A percentile compares a stretch with the other conserved stretches of the same genome.
These are phyloP conservation scores for Thaumetopoea pityocampa DNA, from an alignment of 1,140 invertebrate species.

Conservation along the genomic window DNA sequence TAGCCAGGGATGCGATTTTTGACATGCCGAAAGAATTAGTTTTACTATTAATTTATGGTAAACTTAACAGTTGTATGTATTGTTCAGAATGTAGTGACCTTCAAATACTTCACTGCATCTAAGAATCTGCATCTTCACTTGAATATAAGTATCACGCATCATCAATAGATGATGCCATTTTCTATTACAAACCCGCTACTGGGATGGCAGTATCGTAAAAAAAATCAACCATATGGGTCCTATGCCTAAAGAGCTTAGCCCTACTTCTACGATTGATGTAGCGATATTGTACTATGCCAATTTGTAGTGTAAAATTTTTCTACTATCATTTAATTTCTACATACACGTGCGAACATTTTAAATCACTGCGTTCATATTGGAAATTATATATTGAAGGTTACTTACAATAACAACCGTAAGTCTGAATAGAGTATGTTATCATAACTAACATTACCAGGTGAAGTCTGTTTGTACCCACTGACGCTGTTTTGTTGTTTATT, in stretches of 20 bases:
- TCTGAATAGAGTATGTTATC: conserved; percentile 14
- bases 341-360: too few relatives aligned
- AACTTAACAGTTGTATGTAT: conserved; percentile 1
- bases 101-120: not conserved
- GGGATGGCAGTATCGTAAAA: not conserved
- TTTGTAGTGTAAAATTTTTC: too few relatives aligned
- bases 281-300: too few relatives aligned
- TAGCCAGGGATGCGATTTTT: conserved; percentile 44
- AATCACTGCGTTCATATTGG: too few relatives aligned
- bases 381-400: conserved; percentile 8
- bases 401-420: conserved; percentile 22
- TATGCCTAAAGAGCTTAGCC: too few relatives aligned
- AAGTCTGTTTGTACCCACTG: conserved; percentile 32
- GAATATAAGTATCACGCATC: too few relatives aligned
- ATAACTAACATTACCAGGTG: conserved; percentile 1
- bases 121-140: too few relatives aligned
- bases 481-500: conserved; percentile 47
- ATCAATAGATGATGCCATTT: too few relatives aligned
- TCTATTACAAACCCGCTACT: not conserved
- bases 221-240: too few relatives aligned
- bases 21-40: conserved; percentile 3
- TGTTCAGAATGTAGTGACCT: not conserved
- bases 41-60: not conserved
- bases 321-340: too few relatives aligned
- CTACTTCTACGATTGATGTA: too few relatives aligned